These are phyloP conservation scores for Pelosia muscerda DNA, from an alignment of 2,888 invertebrate species.

Conservation along the genomic window DNA sequence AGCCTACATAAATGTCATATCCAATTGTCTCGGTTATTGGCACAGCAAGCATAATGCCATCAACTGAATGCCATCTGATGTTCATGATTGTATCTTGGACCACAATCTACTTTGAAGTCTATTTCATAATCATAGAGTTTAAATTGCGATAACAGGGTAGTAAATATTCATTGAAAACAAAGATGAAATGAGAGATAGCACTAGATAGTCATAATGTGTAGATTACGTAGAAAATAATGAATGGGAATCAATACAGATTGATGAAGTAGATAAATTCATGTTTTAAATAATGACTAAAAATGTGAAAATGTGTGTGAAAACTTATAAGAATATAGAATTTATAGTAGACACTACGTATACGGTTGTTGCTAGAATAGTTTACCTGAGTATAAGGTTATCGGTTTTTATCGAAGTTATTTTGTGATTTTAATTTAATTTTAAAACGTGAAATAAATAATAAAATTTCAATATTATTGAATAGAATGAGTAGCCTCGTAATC, in stretches of 20 bases:
- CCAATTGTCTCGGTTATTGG: constrained; percentile 55
- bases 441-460: too few species aligned
- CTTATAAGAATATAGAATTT: too few species aligned
- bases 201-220: constrained; percentile 4
- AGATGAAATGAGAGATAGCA: constrained; percentile 30
- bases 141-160: not conserved
- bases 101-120: constrained; percentile 20
- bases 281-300: too few species aligned
- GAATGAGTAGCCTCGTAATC: too few species aligned
- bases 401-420: too few species aligned
- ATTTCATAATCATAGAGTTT: not conserved
- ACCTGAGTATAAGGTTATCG: too few species aligned
- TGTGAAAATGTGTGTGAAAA: too few species aligned
- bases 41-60: constrained; percentile 44
- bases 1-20: constrained; percentile 53
- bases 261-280: not conserved
- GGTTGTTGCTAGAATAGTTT: too few species aligned
- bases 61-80: constrained; percentile 36
- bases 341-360: too few species aligned
- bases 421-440: too few species aligned
- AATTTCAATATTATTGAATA: too few species aligned
- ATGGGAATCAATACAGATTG: not conserved
- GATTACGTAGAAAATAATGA: not conserved
- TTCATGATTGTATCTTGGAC: constrained; percentile 26
- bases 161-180: constrained; percentile 26